Conservation (phyloP, 2,113 vertebrate genomes). For the Phasianus colchicus region DNA sequence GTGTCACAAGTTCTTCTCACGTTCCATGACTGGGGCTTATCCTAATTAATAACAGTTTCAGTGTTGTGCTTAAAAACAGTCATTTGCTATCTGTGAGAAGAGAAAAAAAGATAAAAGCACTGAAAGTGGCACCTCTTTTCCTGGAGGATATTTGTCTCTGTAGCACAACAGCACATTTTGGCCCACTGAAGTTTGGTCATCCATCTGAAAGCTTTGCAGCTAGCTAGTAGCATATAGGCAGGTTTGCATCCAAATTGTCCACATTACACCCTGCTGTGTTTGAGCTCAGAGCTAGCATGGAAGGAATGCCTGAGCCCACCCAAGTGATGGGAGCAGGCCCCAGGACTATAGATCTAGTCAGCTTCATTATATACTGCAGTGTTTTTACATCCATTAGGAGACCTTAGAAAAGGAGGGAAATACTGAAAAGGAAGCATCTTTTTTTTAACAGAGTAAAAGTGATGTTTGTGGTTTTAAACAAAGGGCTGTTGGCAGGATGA, state of each 20-base stretch:
- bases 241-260: background rate
- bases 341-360: background rate
- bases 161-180: background rate
- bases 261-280: background rate
- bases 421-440: background rate
- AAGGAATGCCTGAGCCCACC: background rate
- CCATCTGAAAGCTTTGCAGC: background rate
- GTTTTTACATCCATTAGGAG: background rate
- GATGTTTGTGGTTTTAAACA: slow-evolving; percentile 49
- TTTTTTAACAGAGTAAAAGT: slow-evolving; percentile 21
- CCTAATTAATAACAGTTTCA: background rate
- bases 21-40: background rate
- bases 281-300: background rate
- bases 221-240: too few relatives aligned
- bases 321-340: background rate
- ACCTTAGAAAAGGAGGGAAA: background rate
- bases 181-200: background rate
- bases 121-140: background rate
- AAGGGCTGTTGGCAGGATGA: background rate
- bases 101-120: background rate
- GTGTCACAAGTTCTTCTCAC: slow-evolving; percentile 14
- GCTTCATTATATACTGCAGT: background rate
- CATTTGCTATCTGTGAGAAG: background rate
- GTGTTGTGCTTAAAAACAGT: background rate
- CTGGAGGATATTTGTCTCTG: background rate